A percentile compares a stretch with the other conserved stretches of the same genome.
These are phyloP conservation scores for Sebastolobus altivelis DNA, from an alignment of 2,797 vertebrate species.

Conservation along the genomic window DNA sequence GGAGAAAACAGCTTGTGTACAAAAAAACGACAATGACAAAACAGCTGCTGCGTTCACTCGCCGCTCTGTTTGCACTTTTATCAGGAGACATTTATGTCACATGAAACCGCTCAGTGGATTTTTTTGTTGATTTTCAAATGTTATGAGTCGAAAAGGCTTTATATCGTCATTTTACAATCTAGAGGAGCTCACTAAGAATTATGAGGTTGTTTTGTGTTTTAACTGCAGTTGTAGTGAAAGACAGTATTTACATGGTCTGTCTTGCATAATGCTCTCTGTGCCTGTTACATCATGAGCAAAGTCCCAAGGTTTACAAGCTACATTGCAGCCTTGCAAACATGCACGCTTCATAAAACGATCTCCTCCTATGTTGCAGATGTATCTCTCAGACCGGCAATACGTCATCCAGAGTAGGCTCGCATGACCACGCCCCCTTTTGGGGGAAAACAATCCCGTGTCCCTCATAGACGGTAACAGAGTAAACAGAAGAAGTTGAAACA, in stretches of 20 bases:
- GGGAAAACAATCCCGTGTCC: no score
- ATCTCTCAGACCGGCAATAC: no score
- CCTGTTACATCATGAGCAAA: not conserved
- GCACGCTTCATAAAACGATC: not conserved
- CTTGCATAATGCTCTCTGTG: not conserved
- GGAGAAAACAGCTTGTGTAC: slow-evolving; percentile 17
- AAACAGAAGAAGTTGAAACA: no score
- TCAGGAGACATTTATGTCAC: not conserved
- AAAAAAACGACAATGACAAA: not conserved
- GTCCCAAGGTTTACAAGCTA: not conserved
- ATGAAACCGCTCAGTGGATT: not conserved
- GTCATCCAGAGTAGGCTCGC: no score
- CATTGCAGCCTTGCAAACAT: not conserved
- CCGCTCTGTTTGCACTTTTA: slow-evolving; percentile 19
- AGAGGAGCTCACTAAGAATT: not conserved
- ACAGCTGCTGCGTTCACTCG: not conserved
- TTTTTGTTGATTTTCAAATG: not conserved
- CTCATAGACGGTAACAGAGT: no score
- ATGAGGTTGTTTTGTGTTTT: not conserved
- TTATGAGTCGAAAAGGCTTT: not conserved
- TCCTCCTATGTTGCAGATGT: not conserved
- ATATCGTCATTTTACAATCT: not conserved
- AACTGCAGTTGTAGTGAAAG: not conserved
- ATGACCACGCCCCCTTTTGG: no score
- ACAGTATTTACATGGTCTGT: not conserved